These are phyloP conservation scores for Branchipolynoe longqiensis DNA, from an alignment of 2,888 invertebrate genomes.

Conservation along the genomic window DNA sequence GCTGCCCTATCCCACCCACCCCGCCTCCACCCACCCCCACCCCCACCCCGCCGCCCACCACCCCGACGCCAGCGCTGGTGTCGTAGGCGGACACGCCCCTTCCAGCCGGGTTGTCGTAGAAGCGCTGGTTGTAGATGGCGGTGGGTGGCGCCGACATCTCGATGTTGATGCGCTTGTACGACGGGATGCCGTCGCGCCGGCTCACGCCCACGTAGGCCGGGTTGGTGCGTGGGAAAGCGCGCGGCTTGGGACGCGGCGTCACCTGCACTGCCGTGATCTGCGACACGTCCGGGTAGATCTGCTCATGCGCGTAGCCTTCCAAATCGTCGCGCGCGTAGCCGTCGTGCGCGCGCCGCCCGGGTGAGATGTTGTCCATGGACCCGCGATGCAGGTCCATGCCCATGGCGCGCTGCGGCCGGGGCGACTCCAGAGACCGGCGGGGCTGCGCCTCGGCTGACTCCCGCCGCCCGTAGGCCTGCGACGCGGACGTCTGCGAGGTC, in stretches of 20 bases:
- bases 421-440: constrained; percentile 62
- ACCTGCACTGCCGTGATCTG: constrained; percentile 70
- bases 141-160: constrained; percentile 65
- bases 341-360: constrained; percentile 55
- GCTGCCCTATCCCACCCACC: neutral
- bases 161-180: constrained; percentile 74
- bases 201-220: constrained; percentile 79
- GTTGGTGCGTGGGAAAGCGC: constrained; percentile 80
- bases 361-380: constrained; percentile 58
- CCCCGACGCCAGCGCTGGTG: constrained; percentile 2
- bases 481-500: constrained; percentile 73
- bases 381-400: constrained; percentile 61
- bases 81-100: constrained; percentile 12
- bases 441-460: constrained; percentile 73
- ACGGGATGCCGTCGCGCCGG: constrained; percentile 71
- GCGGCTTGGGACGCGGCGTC: constrained; percentile 74
- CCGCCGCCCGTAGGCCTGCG: constrained; percentile 70
- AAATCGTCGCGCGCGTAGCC: constrained; percentile 61
- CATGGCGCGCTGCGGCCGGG: constrained; percentile 41
- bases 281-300: constrained; percentile 67
- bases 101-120: constrained; percentile 58
- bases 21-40: too few relatives aligned
- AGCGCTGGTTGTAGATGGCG: constrained; percentile 66
- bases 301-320: constrained; percentile 63
- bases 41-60: too few relatives aligned